Evolutionary conservation across 2,888 invertebrate genomes (phyloP), one percentile per base, ranked within the genome.

Genomic region (Nephrotoma appendiculata): DNA sequence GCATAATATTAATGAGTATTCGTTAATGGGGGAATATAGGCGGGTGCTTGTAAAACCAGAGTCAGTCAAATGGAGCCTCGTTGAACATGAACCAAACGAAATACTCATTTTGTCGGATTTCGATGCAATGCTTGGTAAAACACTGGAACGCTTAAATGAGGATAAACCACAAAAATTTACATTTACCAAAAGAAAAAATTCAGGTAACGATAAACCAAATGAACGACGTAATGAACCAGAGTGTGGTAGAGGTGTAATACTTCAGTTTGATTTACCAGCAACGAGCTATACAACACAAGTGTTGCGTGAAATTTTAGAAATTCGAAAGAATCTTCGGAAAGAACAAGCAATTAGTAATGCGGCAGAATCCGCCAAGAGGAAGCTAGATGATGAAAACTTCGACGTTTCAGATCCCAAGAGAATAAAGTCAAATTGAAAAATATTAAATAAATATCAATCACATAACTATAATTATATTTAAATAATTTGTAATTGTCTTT

Each of bases 211-310:
- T 52, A 71, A 71, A 71, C 19, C 84, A 84, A n/a, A 84, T 84
- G 84, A 84, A 48, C 1, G 11, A 12, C 11, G 48, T 2, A 92
- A 91, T 0, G 89, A 92, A 88, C 90, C 91, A 43, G 90, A 91
- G 88, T 92, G 89, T 1, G 89, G 93, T 90, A 90, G 90, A 86
- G 97, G 97, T 0, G 90, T 98, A 1, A 91, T 96, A 0, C 89
- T 99, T 19, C 94, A 95, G 87, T 95, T 99, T 91, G 93, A 94
- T 1, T 91, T 99, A 86, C 95, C 96, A 0, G 91, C 97, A 0
- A 96, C 98, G 0, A 94, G 95, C n/a, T 99, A 99, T 92, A 99
- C 99, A 0, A 99, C 99, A 5, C 98, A 99, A 97, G 96, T 97
- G 0, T 90, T 99, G 0, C 92, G 99, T 5, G 98, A 99, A 91